A percentile compares a stretch with the other conserved stretches of the same genome.
Conservation (phyloP, 2,797 vertebrate species). For the Mionectes olivaceus region DNA sequence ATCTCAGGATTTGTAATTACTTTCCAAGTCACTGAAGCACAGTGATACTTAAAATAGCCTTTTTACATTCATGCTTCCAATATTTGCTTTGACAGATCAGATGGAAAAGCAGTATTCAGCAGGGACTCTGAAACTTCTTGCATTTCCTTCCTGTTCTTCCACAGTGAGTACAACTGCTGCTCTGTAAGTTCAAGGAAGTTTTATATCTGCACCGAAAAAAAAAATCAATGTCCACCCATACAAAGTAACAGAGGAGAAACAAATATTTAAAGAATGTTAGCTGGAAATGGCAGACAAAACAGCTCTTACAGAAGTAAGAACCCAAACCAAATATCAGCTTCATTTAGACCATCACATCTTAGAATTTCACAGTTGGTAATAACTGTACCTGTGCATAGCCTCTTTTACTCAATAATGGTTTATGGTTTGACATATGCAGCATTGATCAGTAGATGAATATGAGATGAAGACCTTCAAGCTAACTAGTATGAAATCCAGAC, state of each 20-base stretch:
- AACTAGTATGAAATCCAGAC: background rate
- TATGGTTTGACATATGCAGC: background rate
- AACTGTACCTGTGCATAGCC: background rate
- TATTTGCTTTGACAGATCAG: background rate
- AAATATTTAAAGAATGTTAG: background rate
- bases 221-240: background rate
- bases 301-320: background rate
- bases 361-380: background rate
- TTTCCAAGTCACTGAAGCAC: background rate
- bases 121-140: background rate
- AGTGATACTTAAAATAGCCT: background rate
- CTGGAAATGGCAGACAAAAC: background rate
- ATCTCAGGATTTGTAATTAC: background rate
- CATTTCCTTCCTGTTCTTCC: background rate
- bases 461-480: background rate
- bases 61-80: background rate
- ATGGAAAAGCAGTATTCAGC: background rate
- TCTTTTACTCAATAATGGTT: background rate
- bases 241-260: background rate
- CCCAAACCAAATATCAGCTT: background rate
- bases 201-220: background rate
- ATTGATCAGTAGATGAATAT: background rate
- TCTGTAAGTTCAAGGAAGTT: background rate
- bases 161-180: background rate
- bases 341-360: background rate